These are phyloP conservation scores for Sialis fuliginosa DNA, from an alignment of 2,888 invertebrate genomes.

Conservation along the genomic window DNA sequence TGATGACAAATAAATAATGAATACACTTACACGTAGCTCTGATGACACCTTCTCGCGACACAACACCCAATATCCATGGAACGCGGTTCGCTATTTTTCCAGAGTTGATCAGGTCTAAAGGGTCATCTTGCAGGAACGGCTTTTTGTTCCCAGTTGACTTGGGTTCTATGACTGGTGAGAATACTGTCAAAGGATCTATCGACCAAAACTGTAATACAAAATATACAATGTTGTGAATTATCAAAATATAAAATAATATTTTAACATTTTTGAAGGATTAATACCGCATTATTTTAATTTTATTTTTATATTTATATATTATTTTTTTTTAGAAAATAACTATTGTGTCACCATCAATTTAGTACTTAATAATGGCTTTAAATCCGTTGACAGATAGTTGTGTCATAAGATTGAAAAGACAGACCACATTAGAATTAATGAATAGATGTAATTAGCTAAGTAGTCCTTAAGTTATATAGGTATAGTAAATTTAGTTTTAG, in stretches of 20 bases:
- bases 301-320: not conserved
- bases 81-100: slow-evolving; percentile 23
- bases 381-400: no score
- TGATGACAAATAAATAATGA: no score
- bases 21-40: slow-evolving; percentile 22
- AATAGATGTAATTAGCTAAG: no score
- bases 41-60: slow-evolving; percentile 30
- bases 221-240: not conserved
- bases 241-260: not conserved
- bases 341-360: no score
- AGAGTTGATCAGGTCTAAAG: slow-evolving; percentile 20
- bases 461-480: no score
- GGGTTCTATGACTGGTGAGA: slow-evolving; percentile 27
- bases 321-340: no score
- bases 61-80: slow-evolving; percentile 30
- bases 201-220: slow-evolving; percentile 23
- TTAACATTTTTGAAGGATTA: not conserved
- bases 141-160: slow-evolving; percentile 17
- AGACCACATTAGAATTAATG: no score
- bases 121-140: slow-evolving; percentile 28
- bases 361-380: no score
- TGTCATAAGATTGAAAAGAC: no score
- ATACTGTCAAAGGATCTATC: slow-evolving; percentile 29
- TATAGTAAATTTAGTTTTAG: no score
- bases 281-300: not conserved